These are phyloP conservation scores for Coilia nasus DNA, from an alignment of 2,797 vertebrate species.

Conservation along the genomic window DNA sequence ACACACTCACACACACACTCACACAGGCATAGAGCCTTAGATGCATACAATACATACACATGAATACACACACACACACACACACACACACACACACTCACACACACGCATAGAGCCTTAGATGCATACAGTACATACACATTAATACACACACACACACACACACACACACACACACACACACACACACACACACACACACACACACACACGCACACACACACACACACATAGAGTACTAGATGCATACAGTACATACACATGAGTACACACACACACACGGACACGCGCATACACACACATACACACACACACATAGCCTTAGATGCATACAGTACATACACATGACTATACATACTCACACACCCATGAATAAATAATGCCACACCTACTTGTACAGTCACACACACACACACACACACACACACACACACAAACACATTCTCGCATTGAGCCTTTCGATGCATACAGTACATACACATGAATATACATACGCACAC, in stretches of 20 bases:
- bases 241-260: background rate
- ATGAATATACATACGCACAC: background rate
- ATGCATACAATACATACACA: background rate
- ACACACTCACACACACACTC: no score
- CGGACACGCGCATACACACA: background rate
- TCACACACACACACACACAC: background rate
- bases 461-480: no score
- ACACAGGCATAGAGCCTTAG: no score
- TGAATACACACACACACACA: background rate
- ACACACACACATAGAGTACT: background rate
- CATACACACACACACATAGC: background rate
- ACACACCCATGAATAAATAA: background rate
- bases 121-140: background rate
- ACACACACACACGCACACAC: no score
- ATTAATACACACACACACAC: background rate
- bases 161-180: background rate
- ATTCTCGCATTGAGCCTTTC: no score
- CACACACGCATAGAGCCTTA: background rate
- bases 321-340: background rate
- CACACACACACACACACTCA: background rate
- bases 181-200: constrained; percentile 26
- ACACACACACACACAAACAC: no score
- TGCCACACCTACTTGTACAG: background rate
- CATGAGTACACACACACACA: background rate
- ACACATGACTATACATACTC: background rate